Evolutionary conservation across 2,797 vertebrate genomes (phyloP).

Genomic region (Syngnathus rostellatus): DNA sequence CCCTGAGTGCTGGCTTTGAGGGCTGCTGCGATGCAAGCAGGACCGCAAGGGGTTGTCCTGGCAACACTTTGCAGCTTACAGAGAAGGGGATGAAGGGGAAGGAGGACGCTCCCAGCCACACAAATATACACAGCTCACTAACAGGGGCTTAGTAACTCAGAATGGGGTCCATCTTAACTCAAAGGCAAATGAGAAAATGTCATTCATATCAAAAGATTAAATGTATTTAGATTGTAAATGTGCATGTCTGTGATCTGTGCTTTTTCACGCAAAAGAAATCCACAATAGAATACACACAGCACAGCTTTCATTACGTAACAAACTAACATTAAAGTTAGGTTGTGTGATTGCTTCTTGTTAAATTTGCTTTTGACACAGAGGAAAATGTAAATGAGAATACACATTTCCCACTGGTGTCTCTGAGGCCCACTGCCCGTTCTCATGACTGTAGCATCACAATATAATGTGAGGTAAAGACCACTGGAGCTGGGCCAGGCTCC

Average conservation of each 20-base stretch:
- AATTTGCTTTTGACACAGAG: constrained; percentile 14
- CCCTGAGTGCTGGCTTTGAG: constrained; percentile 66
- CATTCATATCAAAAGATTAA: neutral
- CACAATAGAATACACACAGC: neutral
- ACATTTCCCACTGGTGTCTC: constrained; percentile 51
- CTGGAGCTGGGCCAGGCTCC: constrained; percentile 60
- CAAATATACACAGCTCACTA: constrained; percentile 36
- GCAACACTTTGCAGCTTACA: constrained; percentile 62
- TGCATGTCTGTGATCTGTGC: neutral
- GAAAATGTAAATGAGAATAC: constrained; percentile 43
- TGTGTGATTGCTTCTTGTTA: neutral
- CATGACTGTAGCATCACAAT: constrained; percentile 60
- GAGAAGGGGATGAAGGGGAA: constrained; percentile 52
- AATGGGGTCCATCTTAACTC: constrained; percentile 17
- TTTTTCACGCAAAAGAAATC: neutral
- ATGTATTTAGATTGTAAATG: neutral
- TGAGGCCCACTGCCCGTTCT: constrained; percentile 45
- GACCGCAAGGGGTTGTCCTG: constrained; percentile 68
- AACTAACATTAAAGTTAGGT: neutral
- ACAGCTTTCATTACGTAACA: constrained; percentile 9
- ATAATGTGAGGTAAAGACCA: constrained; percentile 63
- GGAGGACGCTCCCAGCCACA: constrained; percentile 51
- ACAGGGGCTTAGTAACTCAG: constrained; percentile 18
- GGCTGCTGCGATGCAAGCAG: constrained; percentile 53
- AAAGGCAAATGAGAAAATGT: constrained; percentile 11